Base-by-base conservation (phyloP, 2,113 vertebrate species). In the Protomyctophum bolini region DNA sequence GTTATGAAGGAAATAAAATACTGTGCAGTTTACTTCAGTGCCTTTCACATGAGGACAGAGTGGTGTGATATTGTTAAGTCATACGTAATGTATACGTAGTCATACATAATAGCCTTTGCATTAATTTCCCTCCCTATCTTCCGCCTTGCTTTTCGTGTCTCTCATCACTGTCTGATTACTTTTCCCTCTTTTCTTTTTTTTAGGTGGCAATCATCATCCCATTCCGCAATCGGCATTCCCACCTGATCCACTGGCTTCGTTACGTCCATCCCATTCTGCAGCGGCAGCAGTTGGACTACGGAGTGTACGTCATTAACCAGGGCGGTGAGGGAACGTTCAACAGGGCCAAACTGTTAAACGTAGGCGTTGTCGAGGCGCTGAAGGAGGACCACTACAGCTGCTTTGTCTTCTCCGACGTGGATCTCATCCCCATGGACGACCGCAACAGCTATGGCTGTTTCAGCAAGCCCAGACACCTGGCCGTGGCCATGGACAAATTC, bases 401-500 rank as follows among this genome's bases (percentile, higher is more conserved):
- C 89, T 97, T 99, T 67, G 94, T 99, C 62, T 99, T 98, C 81
- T 97, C 96, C 2, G 97, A 99, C 0, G 91, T 98, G 33, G 96
- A 98, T 86, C 93, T 99, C 71, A 93, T 98, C 57, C 96, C 96
- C 1, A 93, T 97, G 90, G 90, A 98, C 46, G 97, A 99, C 86
- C 93, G 87, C 0, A 99, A 99, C 76, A 83, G 88, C 75, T 99
- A 98, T 83, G 93, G 92, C 74, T 98, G 97, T 75, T 98, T 93
- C 73, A 89, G 91, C 66, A 94, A 94, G 66, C 97, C 97, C 1
- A 85, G 96, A 67, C 97, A 98, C 82, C 92, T 99, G 77, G 94
- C 97, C 47, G 96, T 98, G 11, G 96, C 94, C 8, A 96, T 99
- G 94, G 97, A 99, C 90, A 99, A 98, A 75, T 98, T 99, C 49